Percentiles rank a stretch among this genome's conserved stretches.
phyloP scores from a whole-genome alignment of 2,888 invertebrate genomes.

The Tenthredo livida region DNA sequence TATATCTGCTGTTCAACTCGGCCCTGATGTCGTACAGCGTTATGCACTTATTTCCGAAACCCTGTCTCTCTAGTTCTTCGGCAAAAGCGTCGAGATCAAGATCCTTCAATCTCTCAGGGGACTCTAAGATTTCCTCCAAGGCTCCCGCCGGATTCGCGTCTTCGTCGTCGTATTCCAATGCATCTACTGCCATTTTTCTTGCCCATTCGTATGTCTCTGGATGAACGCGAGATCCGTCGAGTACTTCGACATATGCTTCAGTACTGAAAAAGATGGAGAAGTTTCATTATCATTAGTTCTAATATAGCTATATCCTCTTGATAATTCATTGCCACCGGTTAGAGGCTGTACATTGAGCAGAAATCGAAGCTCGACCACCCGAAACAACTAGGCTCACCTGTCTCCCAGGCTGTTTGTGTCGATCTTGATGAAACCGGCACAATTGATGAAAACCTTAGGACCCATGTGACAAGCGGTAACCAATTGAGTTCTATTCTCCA shows the following conservation, averaged over 20 bases:
- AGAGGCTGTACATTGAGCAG: not conserved
- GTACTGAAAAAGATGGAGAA: conserved; percentile 81
- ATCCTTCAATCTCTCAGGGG: conserved; percentile 96
- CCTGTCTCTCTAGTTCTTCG: conserved; percentile 95
- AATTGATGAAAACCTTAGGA: conserved; percentile 98
- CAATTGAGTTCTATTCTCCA: conserved; percentile 96
- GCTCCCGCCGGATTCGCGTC: conserved; percentile 98
- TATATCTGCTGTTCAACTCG: conserved; percentile 96
- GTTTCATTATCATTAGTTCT: not conserved
- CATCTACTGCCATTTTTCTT: conserved; percentile 99
- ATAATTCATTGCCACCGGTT: not conserved
- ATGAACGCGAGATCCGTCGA: conserved; percentile 98
- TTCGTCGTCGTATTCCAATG: conserved; percentile 98
- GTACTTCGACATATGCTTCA: conserved; percentile 95
- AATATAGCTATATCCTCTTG: not conserved
- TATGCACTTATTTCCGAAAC: conserved; percentile 93
- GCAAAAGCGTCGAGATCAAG: conserved; percentile 99
- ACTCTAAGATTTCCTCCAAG: conserved; percentile 97
- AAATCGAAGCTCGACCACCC: conserved; percentile 2
- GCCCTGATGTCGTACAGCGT: conserved; percentile 98
- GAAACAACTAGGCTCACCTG: conserved; percentile 74
- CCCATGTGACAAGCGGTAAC: conserved; percentile 98
- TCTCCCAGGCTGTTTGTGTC: conserved; percentile 97
- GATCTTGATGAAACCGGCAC: conserved; percentile 99
- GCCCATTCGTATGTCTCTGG: conserved; percentile 99